phyloP scores from a whole-genome alignment of 2,888 invertebrate genomes.

The Rapana venosa region DNA sequence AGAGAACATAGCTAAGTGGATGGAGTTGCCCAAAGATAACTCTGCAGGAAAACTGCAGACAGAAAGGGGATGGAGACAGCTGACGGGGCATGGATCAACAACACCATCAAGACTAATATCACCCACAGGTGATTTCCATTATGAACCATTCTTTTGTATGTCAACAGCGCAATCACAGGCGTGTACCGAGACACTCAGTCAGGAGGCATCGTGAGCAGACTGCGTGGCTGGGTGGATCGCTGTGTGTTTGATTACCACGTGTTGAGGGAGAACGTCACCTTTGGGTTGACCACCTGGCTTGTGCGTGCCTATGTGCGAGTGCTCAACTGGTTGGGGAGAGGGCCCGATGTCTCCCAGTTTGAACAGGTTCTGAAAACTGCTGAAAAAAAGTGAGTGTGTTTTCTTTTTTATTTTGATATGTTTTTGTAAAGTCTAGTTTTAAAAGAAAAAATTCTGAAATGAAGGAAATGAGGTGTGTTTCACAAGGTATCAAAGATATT shows the following conservation, averaged over 20 bases:
- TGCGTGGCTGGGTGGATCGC: slow-evolving; percentile 66
- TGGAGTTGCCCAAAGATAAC: too few relatives aligned
- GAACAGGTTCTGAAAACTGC: slow-evolving; percentile 62
- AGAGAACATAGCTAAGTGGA: too few relatives aligned
- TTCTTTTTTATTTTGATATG: neutral
- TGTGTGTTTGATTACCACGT: slow-evolving; percentile 68
- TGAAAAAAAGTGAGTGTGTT: slow-evolving; percentile 61
- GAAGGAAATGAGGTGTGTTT: too few relatives aligned
- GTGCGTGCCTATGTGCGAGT: slow-evolving; percentile 63
- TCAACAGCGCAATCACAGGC: slow-evolving; percentile 69
- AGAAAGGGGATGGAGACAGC: too few relatives aligned
- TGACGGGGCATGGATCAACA: too few relatives aligned
- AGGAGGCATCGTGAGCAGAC: slow-evolving; percentile 52
- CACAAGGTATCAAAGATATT: too few relatives aligned
- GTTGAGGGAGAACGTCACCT: slow-evolving; percentile 62
- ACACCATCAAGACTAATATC: too few relatives aligned
- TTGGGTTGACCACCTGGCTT: slow-evolving; percentile 56
- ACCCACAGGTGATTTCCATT: too few relatives aligned
- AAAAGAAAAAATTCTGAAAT: neutral
- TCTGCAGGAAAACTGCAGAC: too few relatives aligned
- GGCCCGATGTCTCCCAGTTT: slow-evolving; percentile 66
- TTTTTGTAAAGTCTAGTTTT: neutral
- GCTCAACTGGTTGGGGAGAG: slow-evolving; percentile 65
- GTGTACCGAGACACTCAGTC: slow-evolving; percentile 59
- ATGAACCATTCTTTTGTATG: neutral